phyloP scores from a whole-genome alignment of 2,888 invertebrate genomes.

The Biston stratarius region DNA sequence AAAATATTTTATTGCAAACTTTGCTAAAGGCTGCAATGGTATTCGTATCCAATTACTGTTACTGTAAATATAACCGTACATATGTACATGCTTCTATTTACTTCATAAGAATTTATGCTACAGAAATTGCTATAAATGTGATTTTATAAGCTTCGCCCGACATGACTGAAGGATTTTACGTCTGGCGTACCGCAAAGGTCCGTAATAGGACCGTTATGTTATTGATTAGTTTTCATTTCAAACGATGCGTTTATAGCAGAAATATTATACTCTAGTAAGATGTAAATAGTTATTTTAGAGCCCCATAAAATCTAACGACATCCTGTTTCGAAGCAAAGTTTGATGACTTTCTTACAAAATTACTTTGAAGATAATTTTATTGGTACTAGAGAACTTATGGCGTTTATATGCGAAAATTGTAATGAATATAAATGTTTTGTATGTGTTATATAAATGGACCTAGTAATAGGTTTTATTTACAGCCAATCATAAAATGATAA shows the following conservation, averaged over 20 bases:
- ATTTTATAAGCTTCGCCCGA: slow-evolving; percentile 1
- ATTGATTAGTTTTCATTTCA: slow-evolving; percentile 23
- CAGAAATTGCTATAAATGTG: not conserved
- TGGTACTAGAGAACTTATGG: not conserved
- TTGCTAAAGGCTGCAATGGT: no score
- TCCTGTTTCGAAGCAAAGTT: slow-evolving; percentile 22
- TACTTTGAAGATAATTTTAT: slow-evolving; percentile 16
- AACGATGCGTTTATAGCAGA: slow-evolving; percentile 33
- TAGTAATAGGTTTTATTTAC: not conserved
- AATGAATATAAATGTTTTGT: not conserved
- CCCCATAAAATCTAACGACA: slow-evolving; percentile 16
- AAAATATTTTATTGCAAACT: no score
- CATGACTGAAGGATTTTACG: not conserved
- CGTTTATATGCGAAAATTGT: not conserved
- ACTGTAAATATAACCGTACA: no score
- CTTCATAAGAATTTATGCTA: no score
- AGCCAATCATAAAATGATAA: not conserved
- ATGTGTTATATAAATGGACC: not conserved
- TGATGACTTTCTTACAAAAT: slow-evolving; percentile 24
- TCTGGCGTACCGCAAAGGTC: slow-evolving; percentile 42
- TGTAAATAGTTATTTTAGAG: slow-evolving; percentile 15
- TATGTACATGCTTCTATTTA: no score
- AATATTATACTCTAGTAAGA: slow-evolving; percentile 9
- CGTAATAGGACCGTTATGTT: slow-evolving; percentile 32
- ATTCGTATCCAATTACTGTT: no score